Base-by-base conservation (phyloP, 2,113 vertebrate genomes). In the Mionectes macconnelli region DNA sequence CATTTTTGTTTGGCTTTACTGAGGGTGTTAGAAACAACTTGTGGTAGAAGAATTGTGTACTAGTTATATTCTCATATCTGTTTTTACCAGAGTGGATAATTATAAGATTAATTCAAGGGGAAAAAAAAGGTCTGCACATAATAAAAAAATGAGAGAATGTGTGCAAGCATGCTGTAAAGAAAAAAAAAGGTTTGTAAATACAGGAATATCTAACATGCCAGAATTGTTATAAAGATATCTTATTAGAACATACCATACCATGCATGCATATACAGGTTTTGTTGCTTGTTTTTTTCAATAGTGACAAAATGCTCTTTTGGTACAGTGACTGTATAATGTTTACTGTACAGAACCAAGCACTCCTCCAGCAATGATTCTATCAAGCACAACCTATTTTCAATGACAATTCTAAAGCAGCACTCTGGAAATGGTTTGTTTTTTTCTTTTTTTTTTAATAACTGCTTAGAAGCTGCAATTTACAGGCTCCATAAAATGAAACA, bases 41-140 rank as follows among this genome's bases (percentile, higher is more conserved):
- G 23, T 31, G 7, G 3, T n/a, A 73, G 25, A 79, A 62, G 60
- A 84, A 45, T 10, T 25, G 33, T 39, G 28, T 37, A 59, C 13
- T 55, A 63, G 17, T 66, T 57, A 40, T 23, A 79, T 52, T 93
- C 25, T 66, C 7, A 2, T 40, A n/a, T 7, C 11, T 47, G 7
- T 18, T 64, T 80, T 75, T 75, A 53, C 8, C 68, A 62, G 30
- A 78, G 28, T 30, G 5, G 7, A 72, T 60, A 89, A 83, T 27
- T 50, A 10, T 25, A 72, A 75, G 15, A 68, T 49, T 44, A 68
- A 56, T 72, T 55, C 6, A 22, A 33, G 25, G 31, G 55, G 20
- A 8, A 0, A 0, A 20, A 33, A 30, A 44, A 45, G 0, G 31
- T n/a, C 27, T 50, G 14, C 8, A 10, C 4, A 4, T 33, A 57